These are phyloP conservation scores for Oryzias dopingdopingensis DNA, from an alignment of 2,797 vertebrate genomes.

Conservation along the genomic window DNA sequence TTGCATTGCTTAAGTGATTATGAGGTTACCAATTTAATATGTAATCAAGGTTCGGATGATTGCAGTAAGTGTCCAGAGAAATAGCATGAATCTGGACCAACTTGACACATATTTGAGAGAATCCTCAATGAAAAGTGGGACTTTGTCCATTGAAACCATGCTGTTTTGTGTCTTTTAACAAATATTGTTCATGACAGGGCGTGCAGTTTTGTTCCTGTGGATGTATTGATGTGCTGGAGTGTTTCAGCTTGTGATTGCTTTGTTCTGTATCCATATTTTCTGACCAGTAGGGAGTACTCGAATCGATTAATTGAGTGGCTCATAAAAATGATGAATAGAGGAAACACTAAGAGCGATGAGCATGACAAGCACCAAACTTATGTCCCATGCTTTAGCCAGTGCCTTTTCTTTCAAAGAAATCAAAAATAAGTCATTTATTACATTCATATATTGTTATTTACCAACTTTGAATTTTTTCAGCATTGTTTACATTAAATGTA, in stretches of 20 bases:
- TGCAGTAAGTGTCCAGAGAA: conserved; percentile 9
- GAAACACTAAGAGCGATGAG: conserved; percentile 76
- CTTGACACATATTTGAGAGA: conserved; percentile 4
- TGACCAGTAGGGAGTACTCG: conserved; percentile 86
- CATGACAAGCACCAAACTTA: conserved; percentile 60
- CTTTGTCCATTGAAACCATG: background rate
- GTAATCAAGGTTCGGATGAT: conserved; percentile 48
- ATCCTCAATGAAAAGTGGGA: conserved; percentile 1
- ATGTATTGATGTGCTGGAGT: conserved; percentile 75
- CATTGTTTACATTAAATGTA: too few species aligned
- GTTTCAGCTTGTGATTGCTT: conserved; percentile 84
- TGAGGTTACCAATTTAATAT: conserved; percentile 59
- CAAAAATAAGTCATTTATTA: conserved; percentile 18
- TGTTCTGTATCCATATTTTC: conserved; percentile 84
- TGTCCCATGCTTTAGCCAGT: conserved; percentile 38
- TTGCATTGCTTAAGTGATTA: conserved; percentile 73
- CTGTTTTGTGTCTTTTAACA: background rate
- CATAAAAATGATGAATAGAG: conserved; percentile 88
- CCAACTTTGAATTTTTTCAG: too few species aligned
- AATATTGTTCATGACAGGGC: conserved; percentile 12
- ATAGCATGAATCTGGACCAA: conserved; percentile 17
- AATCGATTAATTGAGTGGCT: conserved; percentile 89
- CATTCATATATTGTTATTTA: conserved; percentile 7
- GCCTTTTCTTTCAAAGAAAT: conserved; percentile 8
- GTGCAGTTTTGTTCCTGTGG: conserved; percentile 16